phyloP scores from a whole-genome alignment of 2,888 invertebrate genomes.

The Epistrophe grossulariae region DNA sequence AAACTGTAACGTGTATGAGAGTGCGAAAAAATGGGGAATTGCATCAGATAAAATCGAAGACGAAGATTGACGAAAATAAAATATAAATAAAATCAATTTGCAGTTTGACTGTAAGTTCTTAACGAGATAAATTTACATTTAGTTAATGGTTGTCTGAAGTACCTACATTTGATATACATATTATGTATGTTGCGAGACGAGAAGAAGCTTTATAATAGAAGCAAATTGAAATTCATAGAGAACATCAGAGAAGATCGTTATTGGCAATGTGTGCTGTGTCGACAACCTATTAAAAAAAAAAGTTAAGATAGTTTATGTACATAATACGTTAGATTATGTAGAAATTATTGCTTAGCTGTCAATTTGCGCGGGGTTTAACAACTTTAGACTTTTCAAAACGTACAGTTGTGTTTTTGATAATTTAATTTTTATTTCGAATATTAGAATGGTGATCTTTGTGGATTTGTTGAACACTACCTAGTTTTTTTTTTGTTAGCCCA shows the following conservation, averaged over 20 bases:
- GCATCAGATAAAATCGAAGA: conserved; percentile 54
- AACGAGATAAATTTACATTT: conserved; percentile 56
- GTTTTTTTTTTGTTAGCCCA: too few relatives aligned
- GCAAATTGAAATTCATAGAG: conserved; percentile 3
- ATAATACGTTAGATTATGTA: too few relatives aligned
- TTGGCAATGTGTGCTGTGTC: conserved; percentile 15
- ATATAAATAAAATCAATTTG: conserved; percentile 43
- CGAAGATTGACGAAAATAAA: conserved; percentile 20
- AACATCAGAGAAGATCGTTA: not conserved
- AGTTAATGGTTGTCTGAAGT: conserved; percentile 23
- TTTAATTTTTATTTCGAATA: too few relatives aligned
- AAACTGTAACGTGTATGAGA: conserved; percentile 65
- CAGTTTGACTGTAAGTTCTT: conserved; percentile 24
- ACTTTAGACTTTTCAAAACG: too few relatives aligned
- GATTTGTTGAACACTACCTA: too few relatives aligned
- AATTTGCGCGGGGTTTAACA: too few relatives aligned
- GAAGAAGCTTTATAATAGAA: not conserved
- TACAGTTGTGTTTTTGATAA: too few relatives aligned
- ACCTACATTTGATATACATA: not conserved
- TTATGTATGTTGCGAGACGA: not conserved
- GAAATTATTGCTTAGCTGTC: too few relatives aligned
- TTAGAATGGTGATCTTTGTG: too few relatives aligned
- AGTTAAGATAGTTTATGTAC: not conserved
- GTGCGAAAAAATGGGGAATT: conserved; percentile 61
- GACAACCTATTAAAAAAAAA: not conserved